Evolutionary conservation across 2,888 invertebrate genomes (phyloP).

Genomic region (Hydriomena furcata): DNA sequence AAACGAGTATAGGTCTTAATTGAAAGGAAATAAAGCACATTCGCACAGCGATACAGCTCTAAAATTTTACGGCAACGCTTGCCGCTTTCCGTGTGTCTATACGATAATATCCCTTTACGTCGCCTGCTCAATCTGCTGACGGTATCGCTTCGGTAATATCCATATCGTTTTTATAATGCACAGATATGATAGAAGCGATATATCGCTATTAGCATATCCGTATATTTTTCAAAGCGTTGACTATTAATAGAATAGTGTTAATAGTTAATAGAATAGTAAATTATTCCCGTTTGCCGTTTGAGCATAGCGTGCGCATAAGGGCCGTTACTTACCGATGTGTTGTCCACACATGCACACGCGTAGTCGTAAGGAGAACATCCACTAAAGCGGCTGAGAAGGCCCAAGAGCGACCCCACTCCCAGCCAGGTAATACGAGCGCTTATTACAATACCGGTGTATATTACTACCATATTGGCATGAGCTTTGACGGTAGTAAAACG

Average conservation of each 20-base stretch:
- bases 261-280: too few relatives aligned
- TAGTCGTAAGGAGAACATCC: conserved; percentile 84
- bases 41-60: conserved; percentile 68
- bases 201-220: not conserved
- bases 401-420: conserved; percentile 83
- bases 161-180: not conserved
- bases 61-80: conserved; percentile 72
- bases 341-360: conserved; percentile 83
- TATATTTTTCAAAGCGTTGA: not conserved
- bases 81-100: conserved; percentile 75
- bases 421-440: conserved; percentile 83
- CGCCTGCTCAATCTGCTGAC: conserved; percentile 64
- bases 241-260: too few relatives aligned
- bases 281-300: conserved; percentile 59
- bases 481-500: conserved; percentile 69
- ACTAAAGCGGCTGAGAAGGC: conserved; percentile 84
- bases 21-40: conserved; percentile 58
- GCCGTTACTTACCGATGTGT: conserved; percentile 78
- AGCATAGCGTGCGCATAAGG: conserved; percentile 55
- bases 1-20: conserved; percentile 40
- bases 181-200: not conserved
- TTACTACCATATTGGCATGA: conserved; percentile 72
- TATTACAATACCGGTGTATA: conserved; percentile 63
- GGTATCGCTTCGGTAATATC: conserved; percentile 34
- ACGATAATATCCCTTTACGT: conserved; percentile 51